A percentile compares a stretch with the other conserved stretches of the same genome.
Evolutionary conservation across 2,113 vertebrate species (phyloP).

Genomic region (Rhinoderma darwinii): DNA sequence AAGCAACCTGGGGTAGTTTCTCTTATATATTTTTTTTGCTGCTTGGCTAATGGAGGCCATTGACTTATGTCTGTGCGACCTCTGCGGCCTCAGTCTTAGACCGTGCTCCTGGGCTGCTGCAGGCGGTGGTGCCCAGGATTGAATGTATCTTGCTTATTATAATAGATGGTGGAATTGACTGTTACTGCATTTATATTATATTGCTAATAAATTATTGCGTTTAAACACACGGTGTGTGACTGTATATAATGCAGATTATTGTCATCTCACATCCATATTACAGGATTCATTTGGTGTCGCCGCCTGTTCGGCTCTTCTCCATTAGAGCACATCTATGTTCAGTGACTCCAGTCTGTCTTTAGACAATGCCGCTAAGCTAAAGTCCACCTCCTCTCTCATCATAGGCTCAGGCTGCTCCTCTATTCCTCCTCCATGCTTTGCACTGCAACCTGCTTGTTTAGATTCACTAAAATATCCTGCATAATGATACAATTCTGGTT

Average conservation of each 20-base stretch:
- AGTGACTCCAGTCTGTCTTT: too few species aligned
- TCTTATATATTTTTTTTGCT: not conserved
- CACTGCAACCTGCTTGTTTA: too few species aligned
- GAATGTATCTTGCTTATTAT: slow-evolving; percentile 45
- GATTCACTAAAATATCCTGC: too few species aligned
- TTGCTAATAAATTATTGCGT: slow-evolving; percentile 58
- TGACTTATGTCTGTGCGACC: not conserved
- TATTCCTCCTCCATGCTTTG: too few species aligned
- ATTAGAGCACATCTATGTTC: too few species aligned
- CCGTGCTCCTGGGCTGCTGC: slow-evolving; percentile 55
- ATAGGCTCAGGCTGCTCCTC: too few species aligned
- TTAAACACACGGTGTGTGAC: not conserved
- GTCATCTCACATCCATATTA: not conserved
- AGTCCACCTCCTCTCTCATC: too few species aligned
- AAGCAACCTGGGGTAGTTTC: not conserved
- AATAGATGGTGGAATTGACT: slow-evolving; percentile 36
- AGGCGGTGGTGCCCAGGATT: slow-evolving; percentile 49
- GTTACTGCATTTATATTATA: slow-evolving; percentile 55
- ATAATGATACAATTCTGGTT: too few species aligned
- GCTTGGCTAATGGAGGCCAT: not conserved
- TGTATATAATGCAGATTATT: not conserved
- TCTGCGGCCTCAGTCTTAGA: not conserved
- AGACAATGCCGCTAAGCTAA: too few species aligned
- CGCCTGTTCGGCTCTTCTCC: too few species aligned
- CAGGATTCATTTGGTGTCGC: too few species aligned